Evolutionary conservation across 2,797 vertebrate genomes (phyloP).

Genomic region (Novumbra hubbsi): DNA sequence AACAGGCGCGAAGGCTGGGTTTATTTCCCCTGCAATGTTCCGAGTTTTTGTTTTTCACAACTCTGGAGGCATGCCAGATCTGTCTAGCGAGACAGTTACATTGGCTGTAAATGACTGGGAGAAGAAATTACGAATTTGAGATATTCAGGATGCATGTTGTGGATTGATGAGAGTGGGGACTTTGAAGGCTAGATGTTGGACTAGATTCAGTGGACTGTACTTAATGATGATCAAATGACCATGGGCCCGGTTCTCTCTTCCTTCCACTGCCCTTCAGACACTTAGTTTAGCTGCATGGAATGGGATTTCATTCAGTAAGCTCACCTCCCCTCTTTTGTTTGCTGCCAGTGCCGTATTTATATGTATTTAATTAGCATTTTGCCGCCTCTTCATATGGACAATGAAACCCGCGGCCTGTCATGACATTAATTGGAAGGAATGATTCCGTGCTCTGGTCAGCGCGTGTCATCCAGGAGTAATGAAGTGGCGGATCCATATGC

Average conservation of each 20-base stretch:
- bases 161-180: not conserved
- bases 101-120: not conserved
- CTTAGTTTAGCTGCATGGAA: not conserved
- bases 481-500: conserved; percentile 13
- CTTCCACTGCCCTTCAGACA: not conserved
- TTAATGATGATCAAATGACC: not conserved
- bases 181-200: not conserved
- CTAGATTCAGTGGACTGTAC: not conserved
- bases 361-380: conserved; percentile 23
- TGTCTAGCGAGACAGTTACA: not conserved
- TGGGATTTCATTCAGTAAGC: conserved; percentile 14
- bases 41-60: not conserved
- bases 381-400: conserved; percentile 6
- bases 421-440: conserved; percentile 31
- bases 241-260: not conserved
- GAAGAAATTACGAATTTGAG: not conserved
- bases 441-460: conserved; percentile 22
- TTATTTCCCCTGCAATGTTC: not conserved
- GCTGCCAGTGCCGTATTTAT: conserved; percentile 18
- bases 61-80: not conserved
- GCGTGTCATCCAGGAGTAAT: conserved; percentile 3
- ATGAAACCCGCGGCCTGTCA: conserved; percentile 17
- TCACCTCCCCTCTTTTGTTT: not conserved
- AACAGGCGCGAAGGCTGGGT: not conserved
- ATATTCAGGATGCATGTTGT: not conserved